phyloP scores from a whole-genome alignment of 2,797 vertebrate genomes.

The Sparus aurata region DNA sequence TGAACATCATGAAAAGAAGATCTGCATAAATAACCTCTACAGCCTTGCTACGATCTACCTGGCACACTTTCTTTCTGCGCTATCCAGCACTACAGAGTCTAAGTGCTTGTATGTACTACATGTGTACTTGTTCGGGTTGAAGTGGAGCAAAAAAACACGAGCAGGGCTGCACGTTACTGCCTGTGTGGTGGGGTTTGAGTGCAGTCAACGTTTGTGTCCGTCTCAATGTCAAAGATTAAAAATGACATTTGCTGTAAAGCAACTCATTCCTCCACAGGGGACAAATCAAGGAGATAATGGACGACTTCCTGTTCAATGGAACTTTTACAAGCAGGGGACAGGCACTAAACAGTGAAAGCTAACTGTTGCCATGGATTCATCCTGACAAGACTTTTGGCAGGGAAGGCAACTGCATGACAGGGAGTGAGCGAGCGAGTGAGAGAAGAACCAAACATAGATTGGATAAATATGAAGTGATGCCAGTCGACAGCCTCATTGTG shows the following conservation, averaged over 20 bases:
- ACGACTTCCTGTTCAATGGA: conserved; percentile 34
- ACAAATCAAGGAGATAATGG: conserved; percentile 53
- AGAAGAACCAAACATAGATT: conserved; percentile 39
- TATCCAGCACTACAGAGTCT: conserved; percentile 11
- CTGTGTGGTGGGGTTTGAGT: background rate
- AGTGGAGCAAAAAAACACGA: conserved; percentile 19
- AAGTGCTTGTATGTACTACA: background rate
- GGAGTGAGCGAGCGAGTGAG: conserved; percentile 35
- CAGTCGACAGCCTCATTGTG: conserved; percentile 14
- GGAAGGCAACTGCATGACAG: conserved; percentile 34
- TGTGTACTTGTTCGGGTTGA: conserved; percentile 18
- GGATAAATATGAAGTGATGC: conserved; percentile 38
- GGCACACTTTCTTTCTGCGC: conserved; percentile 23
- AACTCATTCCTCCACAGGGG: conserved; percentile 34
- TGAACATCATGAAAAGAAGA: conserved; percentile 64
- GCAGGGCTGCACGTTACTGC: background rate
- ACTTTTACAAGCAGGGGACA: conserved; percentile 20
- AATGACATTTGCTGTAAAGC: conserved; percentile 22
- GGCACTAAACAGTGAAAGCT: conserved; percentile 39
- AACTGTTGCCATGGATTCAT: conserved; percentile 79
- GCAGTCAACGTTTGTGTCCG: background rate
- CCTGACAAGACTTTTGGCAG: conserved; percentile 50
- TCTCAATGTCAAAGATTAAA: conserved; percentile 48
- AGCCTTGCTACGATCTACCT: conserved; percentile 51
- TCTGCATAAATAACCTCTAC: conserved; percentile 73